These are phyloP conservation scores for Lasius platythorax DNA, from an alignment of 2,888 invertebrate genomes.

Conservation along the genomic window DNA sequence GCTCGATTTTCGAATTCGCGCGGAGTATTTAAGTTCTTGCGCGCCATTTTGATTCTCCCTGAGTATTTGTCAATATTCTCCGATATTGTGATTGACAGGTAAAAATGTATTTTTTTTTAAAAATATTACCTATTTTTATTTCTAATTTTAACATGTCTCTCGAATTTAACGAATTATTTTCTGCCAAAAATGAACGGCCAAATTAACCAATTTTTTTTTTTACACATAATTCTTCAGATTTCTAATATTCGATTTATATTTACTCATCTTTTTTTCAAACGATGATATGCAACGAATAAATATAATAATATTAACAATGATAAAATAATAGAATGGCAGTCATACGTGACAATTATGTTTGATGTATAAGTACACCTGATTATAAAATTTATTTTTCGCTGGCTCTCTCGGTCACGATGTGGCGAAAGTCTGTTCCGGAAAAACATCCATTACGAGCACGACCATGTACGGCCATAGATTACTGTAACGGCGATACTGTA, in stretches of 20 bases:
- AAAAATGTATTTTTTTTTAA: too few relatives aligned
- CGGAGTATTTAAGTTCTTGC: conserved; percentile 55
- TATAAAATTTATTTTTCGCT: conserved; percentile 1
- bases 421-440: conserved; percentile 16
- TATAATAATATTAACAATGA: background rate
- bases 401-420: background rate
- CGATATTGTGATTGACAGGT: too few relatives aligned
- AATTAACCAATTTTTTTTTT: background rate
- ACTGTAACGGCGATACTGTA: conserved; percentile 36
- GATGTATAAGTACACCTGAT: background rate
- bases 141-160: too few relatives aligned
- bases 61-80: conserved; percentile 11
- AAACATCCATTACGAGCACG: conserved; percentile 54
- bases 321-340: background rate
- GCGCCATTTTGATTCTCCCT: conserved; percentile 33
- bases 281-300: background rate
- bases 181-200: too few relatives aligned
- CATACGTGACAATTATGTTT: background rate
- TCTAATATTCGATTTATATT: background rate
- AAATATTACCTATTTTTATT: too few relatives aligned
- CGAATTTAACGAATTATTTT: too few relatives aligned
- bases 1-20: conserved; percentile 80
- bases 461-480: conserved; percentile 39
- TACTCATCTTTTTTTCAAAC: background rate
- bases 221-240: background rate